A percentile compares a stretch with the other conserved stretches of the same genome.
These are phyloP conservation scores for Ericerus pela DNA, from an alignment of 1,140 invertebrate species.

Conservation along the genomic window DNA sequence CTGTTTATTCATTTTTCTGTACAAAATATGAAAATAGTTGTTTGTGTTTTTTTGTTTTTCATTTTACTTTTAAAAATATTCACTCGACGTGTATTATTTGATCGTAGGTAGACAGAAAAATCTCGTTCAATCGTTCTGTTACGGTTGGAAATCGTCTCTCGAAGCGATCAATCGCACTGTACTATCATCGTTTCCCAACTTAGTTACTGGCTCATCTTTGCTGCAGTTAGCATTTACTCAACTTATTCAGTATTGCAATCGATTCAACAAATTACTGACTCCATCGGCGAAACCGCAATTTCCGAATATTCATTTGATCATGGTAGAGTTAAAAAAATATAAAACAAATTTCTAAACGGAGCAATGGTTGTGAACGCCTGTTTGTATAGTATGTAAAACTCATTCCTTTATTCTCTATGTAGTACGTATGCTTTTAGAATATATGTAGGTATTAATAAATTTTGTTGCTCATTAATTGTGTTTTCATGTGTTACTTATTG, in stretches of 20 bases:
- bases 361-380: too few species aligned
- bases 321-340: conserved; percentile 99
- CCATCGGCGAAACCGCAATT: conserved; percentile 76
- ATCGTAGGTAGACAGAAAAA: conserved; percentile 4
- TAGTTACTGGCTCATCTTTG: conserved; percentile 85
- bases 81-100: background rate
- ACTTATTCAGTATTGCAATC: conserved; percentile 93
- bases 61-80: background rate
- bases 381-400: too few species aligned
- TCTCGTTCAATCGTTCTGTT: conserved; percentile 75
- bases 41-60: too few species aligned
- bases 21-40: too few species aligned
- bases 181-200: conserved; percentile 86
- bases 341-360: conserved; percentile 75
- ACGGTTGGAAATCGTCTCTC: conserved; percentile 86
- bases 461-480: too few species aligned
- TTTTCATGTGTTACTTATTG: too few species aligned
- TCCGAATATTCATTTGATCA: conserved; percentile 96
- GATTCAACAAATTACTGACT: conserved; percentile 89
- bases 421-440: too few species aligned
- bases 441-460: too few species aligned
- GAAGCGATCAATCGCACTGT: conserved; percentile 91
- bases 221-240: conserved; percentile 87
- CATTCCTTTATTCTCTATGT: too few species aligned
- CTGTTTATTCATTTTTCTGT: too few species aligned